Conservation (phyloP, 1,140 invertebrate genomes). For the Drosophila nikananu region DNA sequence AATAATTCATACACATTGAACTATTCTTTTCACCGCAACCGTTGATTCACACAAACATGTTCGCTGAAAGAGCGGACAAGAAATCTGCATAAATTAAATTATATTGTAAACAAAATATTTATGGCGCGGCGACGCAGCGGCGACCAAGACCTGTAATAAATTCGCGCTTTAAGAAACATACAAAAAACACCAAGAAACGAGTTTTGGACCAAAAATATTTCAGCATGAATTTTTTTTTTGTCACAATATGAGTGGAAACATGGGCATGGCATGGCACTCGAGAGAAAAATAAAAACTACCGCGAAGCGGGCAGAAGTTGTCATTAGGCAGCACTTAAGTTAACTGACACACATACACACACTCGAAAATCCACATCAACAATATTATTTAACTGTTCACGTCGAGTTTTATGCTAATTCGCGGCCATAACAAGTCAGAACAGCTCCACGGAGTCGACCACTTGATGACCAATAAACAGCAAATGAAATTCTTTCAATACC, state of each 20-base stretch:
- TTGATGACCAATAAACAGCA: slow-evolving; percentile 50
- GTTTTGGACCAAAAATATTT: slow-evolving; percentile 74
- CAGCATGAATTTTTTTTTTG: slow-evolving; percentile 81
- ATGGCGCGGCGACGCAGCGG: slow-evolving; percentile 54
- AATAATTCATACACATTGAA: background rate
- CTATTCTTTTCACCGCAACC: slow-evolving; percentile 4
- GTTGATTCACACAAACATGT: slow-evolving; percentile 18
- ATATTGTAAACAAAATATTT: slow-evolving; percentile 84
- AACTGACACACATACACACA: slow-evolving; percentile 51
- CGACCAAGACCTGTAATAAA: slow-evolving; percentile 74
- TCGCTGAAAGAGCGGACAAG: slow-evolving; percentile 57
- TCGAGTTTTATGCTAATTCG: slow-evolving; percentile 75
- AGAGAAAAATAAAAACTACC: slow-evolving; percentile 29
- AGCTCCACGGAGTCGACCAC: slow-evolving; percentile 23
- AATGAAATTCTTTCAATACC: slow-evolving; percentile 23
- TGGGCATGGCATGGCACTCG: slow-evolving; percentile 45
- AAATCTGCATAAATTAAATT: slow-evolving; percentile 81
- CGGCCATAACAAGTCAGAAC: slow-evolving; percentile 45
- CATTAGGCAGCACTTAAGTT: slow-evolving; percentile 74
- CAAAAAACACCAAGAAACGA: slow-evolving; percentile 14
- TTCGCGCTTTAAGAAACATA: slow-evolving; percentile 71
- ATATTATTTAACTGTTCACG: slow-evolving; percentile 83
- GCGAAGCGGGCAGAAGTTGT: slow-evolving; percentile 49
- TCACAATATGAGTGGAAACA: slow-evolving; percentile 58
- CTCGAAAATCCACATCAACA: slow-evolving; percentile 43